phyloP scores from a whole-genome alignment of 2,797 vertebrate species.

The Cuculus canorus region DNA sequence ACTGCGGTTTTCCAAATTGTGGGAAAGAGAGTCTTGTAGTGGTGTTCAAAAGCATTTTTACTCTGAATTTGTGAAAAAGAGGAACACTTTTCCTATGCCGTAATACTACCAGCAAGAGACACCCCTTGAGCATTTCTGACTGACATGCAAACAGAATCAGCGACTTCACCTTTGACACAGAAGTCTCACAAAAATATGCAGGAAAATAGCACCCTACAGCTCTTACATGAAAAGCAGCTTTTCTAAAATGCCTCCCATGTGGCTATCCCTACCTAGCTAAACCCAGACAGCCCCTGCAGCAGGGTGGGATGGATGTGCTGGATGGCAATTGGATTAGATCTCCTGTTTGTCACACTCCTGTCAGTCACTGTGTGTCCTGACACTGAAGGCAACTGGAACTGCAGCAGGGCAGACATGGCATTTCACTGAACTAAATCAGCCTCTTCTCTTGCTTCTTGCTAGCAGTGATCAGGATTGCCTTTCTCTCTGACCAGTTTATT shows the following conservation, averaged over 20 bases:
- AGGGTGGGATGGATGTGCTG: background rate
- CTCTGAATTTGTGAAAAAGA: background rate
- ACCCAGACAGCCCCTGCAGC: background rate
- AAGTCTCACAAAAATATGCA: background rate
- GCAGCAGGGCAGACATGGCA: background rate
- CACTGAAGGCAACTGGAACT: background rate
- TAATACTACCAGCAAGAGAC: background rate
- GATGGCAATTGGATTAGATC: background rate
- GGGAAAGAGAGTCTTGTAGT: background rate
- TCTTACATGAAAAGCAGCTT: conserved; percentile 32
- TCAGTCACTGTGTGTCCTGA: background rate
- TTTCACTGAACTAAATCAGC: background rate
- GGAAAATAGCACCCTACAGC: background rate
- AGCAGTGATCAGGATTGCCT: background rate
- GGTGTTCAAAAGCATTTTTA: background rate
- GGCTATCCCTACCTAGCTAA: background rate
- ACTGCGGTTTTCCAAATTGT: background rate
- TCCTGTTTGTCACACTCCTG: background rate
- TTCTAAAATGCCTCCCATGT: background rate
- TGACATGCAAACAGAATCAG: background rate
- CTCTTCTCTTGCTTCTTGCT: background rate
- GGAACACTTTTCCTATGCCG: background rate
- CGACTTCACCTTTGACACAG: background rate
- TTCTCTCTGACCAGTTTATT: background rate
- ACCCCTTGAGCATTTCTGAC: background rate